These are phyloP conservation scores for Ceratosolen solmsi DNA, from an alignment of 1,140 invertebrate species.

Conservation along the genomic window DNA sequence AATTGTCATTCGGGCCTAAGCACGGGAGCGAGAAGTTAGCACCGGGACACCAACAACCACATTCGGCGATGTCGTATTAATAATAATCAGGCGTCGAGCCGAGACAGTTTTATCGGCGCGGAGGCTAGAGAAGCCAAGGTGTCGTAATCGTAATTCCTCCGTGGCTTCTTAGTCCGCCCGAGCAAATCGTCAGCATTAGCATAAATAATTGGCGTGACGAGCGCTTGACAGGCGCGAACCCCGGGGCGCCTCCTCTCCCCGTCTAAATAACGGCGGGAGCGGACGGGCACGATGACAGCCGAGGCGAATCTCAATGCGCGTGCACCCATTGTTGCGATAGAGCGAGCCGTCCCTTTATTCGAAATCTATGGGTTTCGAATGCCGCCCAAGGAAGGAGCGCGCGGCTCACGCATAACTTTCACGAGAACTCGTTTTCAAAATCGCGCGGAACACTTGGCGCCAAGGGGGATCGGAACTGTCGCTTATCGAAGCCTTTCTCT, in stretches of 20 bases:
- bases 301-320: conserved; percentile 29
- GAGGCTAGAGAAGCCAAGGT: neutral
- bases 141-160: neutral
- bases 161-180: neutral
- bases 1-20: too few species aligned
- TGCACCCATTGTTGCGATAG: conserved; percentile 31
- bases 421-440: neutral
- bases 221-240: conserved; percentile 40
- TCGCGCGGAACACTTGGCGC: neutral
- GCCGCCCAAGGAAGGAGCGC: neutral
- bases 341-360: neutral
- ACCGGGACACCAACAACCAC: too few species aligned
- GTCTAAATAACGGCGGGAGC: neutral
- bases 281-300: conserved; percentile 22
- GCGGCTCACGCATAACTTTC: neutral
- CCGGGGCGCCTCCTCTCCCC: neutral
- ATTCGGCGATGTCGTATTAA: too few species aligned
- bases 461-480: neutral
- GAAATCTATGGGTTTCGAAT: neutral
- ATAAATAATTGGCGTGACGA: conserved; percentile 49
- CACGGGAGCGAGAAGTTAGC: too few species aligned
- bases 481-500: too few species aligned
- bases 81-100: too few species aligned
- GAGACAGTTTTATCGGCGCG: too few species aligned
- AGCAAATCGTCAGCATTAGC: conserved; percentile 21